Percentiles rank a stretch among this genome's conserved stretches.
phyloP scores from a whole-genome alignment of 1,140 invertebrate species.

The Theocolax elegans region DNA sequence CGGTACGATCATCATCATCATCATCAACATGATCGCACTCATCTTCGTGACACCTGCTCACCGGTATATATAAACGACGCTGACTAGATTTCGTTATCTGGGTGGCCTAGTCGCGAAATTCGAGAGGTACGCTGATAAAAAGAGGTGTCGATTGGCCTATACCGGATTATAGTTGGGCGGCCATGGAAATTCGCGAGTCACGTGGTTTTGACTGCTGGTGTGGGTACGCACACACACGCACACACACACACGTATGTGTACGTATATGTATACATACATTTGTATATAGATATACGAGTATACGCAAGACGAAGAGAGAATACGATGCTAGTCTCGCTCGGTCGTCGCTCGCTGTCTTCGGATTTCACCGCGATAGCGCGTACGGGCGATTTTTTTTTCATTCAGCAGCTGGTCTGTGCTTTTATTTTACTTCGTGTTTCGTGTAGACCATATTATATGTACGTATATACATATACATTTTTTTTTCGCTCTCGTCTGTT shows the following conservation, averaged over 20 bases:
- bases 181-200: slow-evolving; percentile 43
- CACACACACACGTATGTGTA: slow-evolving; percentile 40
- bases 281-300: slow-evolving; percentile 2
- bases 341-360: neutral
- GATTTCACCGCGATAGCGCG: slow-evolving; percentile 1
- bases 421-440: no score
- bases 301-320: neutral
- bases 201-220: slow-evolving; percentile 39
- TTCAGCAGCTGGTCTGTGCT: neutral
- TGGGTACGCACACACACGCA: slow-evolving; percentile 4
- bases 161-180: neutral
- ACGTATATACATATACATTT: no score
- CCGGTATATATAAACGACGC: neutral
- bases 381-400: neutral
- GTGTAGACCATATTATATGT: no score
- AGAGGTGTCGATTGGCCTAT: neutral
- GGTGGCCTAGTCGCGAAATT: neutral
- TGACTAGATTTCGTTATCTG: slow-evolving; percentile 5
- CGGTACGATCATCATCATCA: no score
- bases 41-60: no score
- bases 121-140: neutral
- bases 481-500: no score
- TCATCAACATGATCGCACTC: no score
- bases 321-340: neutral
- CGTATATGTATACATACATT: slow-evolving; percentile 35